These are phyloP conservation scores for Actinia tenebrosa DNA, from an alignment of 64 coral and sea anemone genomes.

Conservation along the genomic window DNA sequence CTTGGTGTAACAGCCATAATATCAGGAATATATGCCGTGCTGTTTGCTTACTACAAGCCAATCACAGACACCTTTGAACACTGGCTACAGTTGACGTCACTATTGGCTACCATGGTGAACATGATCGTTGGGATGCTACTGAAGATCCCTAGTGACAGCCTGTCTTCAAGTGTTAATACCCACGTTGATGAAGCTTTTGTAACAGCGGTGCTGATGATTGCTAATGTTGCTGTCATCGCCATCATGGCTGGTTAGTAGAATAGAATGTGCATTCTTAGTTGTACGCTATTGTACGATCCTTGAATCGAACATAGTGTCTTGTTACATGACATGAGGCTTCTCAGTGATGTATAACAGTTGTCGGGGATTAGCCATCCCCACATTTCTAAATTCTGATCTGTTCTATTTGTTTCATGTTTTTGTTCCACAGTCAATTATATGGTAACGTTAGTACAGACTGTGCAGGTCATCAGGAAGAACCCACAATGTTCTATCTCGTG, in stretches of 20 bases:
- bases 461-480: too few species aligned
- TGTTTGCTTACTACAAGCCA: conserved; percentile 38
- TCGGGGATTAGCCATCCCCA: too few species aligned
- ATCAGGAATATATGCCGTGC: conserved; percentile 38
- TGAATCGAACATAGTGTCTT: too few species aligned
- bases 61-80: conserved; percentile 44
- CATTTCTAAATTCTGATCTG: too few species aligned
- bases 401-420: too few species aligned
- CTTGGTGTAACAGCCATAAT: conserved; percentile 35
- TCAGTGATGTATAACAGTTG: too few species aligned
- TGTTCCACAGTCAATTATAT: too few species aligned
- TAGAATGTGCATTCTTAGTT: too few species aligned
- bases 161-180: neutral
- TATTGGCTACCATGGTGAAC: conserved; percentile 30
- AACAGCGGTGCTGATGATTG: conserved; percentile 12
- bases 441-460: too few species aligned
- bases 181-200: conserved; percentile 21
- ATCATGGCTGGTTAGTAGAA: conserved; percentile 33
- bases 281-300: too few species aligned
- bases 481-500: too few species aligned
- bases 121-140: conserved; percentile 24
- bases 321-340: too few species aligned
- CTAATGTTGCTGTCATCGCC: conserved; percentile 31
- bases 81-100: conserved; percentile 32
- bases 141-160: conserved; percentile 42